Evolutionary conservation across 2,797 vertebrate species (phyloP), one percentile per base, ranked within the genome.

Genomic region (Gila robusta): DNA sequence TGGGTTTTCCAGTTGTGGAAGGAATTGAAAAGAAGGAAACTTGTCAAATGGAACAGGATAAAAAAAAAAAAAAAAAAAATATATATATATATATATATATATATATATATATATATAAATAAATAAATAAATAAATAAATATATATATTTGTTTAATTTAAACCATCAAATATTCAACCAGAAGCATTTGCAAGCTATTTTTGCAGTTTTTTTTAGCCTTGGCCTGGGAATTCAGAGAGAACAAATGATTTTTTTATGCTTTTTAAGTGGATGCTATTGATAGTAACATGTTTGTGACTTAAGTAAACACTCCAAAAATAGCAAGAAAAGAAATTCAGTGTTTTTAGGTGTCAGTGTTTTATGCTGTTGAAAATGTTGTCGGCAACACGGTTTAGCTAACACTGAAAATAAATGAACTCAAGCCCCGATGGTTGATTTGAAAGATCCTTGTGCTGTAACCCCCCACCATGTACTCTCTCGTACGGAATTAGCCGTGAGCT

Each of bases 401-500:
- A 28, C 21, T 71, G 52, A 47, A 79, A 70, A 69, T 78, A 79
- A 47, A 84, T 47, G 19, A 79, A 79, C 76, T 70, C 39, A 32
- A 70, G 67, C 76, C 67, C 9, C 16, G 56, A 70, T 44, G 81
- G 83, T 83, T 87, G 81, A 84, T 88, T 71, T 64, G 47, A 84
- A 87, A 86, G 39, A 62, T 78, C 76, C 83, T 72, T 71, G 80
- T 82, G 26, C 71, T 87, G 52, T 81, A 79, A n/a, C 56, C 23
- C 80, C 44, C 12, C 47, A 35, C 19, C 67, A 16, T 26, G 86
- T 89, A 91, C 90, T 86, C 82, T 91, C 90, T 67, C 83, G 79
- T 91, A 86, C 88, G 90, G 86, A 81, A 84, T 91, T 87, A 93
- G 89, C 81, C 67, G 54, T 92, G 92, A 93, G 92, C 93, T 94